Evolutionary conservation across 1,140 invertebrate species (phyloP).

Genomic region (Calephelis nemesis): DNA sequence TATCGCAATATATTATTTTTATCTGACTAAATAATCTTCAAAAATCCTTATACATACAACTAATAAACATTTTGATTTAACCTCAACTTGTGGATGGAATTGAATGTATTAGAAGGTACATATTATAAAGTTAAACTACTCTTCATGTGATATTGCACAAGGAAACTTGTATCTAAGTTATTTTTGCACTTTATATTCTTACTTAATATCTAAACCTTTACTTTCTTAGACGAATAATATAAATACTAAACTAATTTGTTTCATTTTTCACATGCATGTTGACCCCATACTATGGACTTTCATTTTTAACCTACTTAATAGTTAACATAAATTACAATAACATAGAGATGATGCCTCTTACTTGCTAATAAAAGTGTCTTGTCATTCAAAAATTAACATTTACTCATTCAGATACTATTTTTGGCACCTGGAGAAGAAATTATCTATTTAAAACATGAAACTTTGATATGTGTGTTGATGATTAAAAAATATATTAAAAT

Average conservation of each 20-base stretch:
- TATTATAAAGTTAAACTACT: not conserved
- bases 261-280: not conserved
- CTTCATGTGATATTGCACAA: constrained; percentile 42
- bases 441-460: not conserved
- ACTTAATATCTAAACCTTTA: constrained; percentile 4
- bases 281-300: constrained; percentile 5
- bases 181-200: constrained; percentile 32
- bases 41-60: not conserved
- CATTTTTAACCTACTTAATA: constrained; percentile 1
- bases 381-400: not conserved
- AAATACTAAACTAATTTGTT: constrained; percentile 13
- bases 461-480: not conserved
- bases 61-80: not conserved
- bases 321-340: constrained; percentile 2
- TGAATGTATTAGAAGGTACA: not conserved
- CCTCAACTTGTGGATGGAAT: constrained; percentile 1
- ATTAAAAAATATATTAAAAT: no score
- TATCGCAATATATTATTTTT: constrained; percentile 4
- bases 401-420: constrained; percentile 9
- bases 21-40: not conserved
- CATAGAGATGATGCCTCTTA: constrained; percentile 13
- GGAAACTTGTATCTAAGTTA: constrained; percentile 25
- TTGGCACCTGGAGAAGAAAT: constrained; percentile 8
- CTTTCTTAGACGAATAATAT: not conserved
- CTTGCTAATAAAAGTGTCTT: not conserved